These are phyloP conservation scores for Pheosia gnoma DNA, from an alignment of 2,888 invertebrate genomes.

Conservation along the genomic window DNA sequence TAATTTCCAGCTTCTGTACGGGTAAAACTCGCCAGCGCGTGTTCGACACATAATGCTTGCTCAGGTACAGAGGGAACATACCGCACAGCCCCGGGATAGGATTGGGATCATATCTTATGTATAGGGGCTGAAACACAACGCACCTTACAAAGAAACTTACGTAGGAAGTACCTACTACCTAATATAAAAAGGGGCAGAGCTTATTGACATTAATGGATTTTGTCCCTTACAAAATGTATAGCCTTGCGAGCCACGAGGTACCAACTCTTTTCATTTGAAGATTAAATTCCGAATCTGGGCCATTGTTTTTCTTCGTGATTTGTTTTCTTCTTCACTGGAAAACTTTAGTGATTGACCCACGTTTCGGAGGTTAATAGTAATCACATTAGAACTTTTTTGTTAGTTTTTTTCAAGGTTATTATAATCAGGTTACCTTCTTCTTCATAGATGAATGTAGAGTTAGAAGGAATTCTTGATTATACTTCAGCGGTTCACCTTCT, in stretches of 20 bases:
- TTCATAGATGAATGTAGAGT: slow-evolving; percentile 62
- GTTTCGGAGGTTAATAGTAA: too few species aligned
- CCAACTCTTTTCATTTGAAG: slow-evolving; percentile 21
- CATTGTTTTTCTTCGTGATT: slow-evolving; percentile 34
- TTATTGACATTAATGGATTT: slow-evolving; percentile 49
- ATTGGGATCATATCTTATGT: slow-evolving; percentile 73
- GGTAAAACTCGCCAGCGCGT: slow-evolving; percentile 75
- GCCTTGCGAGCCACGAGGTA: slow-evolving; percentile 22
- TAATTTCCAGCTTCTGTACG: slow-evolving; percentile 57
- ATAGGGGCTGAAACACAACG: slow-evolving; percentile 68
- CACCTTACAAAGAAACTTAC: slow-evolving; percentile 24
- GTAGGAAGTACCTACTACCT: slow-evolving; percentile 6
- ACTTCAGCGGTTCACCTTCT: slow-evolving; percentile 66
- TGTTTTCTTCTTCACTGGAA: not conserved
- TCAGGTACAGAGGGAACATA: slow-evolving; percentile 69
- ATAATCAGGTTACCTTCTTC: slow-evolving; percentile 49
- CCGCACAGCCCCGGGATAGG: slow-evolving; percentile 72
- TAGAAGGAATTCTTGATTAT: slow-evolving; percentile 74
- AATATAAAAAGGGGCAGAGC: slow-evolving; percentile 11
- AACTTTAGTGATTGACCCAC: not conserved
- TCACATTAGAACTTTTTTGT: too few species aligned
- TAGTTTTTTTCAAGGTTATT: too few species aligned
- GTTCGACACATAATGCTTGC: slow-evolving; percentile 72
- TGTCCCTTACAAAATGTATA: slow-evolving; percentile 45
- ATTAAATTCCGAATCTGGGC: slow-evolving; percentile 43